A percentile compares a stretch with the other conserved stretches of the same genome.
phyloP scores from a whole-genome alignment of 2,888 invertebrate species.

The Chaitophorus viminalis region DNA sequence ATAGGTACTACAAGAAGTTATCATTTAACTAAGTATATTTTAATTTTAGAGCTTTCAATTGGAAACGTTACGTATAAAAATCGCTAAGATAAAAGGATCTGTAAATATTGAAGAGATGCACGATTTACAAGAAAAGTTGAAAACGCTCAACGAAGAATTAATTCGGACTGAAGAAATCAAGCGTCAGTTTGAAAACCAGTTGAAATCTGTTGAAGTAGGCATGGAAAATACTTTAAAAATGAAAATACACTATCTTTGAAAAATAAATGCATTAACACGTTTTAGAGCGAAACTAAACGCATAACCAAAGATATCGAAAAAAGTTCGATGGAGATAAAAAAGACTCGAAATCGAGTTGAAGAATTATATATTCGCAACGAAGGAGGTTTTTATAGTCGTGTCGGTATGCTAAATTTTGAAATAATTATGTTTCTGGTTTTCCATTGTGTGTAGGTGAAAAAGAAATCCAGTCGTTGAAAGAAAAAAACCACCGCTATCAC shows the following conservation, averaged over 20 bases:
- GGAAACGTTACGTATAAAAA: slow-evolving; percentile 61
- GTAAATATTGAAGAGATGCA: slow-evolving; percentile 57
- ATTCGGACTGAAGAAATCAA: slow-evolving; percentile 59
- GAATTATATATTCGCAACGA: slow-evolving; percentile 14
- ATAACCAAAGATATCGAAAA: slow-evolving; percentile 65
- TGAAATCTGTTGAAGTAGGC: slow-evolving; percentile 62
- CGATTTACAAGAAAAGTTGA: slow-evolving; percentile 56
- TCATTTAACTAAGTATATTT: neutral
- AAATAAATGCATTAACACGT: neutral
- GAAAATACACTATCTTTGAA: neutral
- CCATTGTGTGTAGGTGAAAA: slow-evolving; percentile 71
- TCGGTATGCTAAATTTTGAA: neutral
- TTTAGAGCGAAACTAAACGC: slow-evolving; percentile 39
- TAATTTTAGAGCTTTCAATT: slow-evolving; percentile 64
- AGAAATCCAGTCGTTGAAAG: slow-evolving; percentile 68
- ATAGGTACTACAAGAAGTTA: neutral
- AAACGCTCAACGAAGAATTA: slow-evolving; percentile 62
- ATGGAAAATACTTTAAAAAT: neutral
- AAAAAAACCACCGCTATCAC: slow-evolving; percentile 56
- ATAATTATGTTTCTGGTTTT: slow-evolving; percentile 67
- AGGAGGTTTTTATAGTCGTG: slow-evolving; percentile 7
- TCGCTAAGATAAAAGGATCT: slow-evolving; percentile 61
- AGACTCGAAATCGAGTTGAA: slow-evolving; percentile 67
- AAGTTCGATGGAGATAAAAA: slow-evolving; percentile 71
- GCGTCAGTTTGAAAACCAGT: slow-evolving; percentile 63